These are phyloP conservation scores for Pandemis heparana DNA, from an alignment of 2,888 invertebrate genomes.

Conservation along the genomic window DNA sequence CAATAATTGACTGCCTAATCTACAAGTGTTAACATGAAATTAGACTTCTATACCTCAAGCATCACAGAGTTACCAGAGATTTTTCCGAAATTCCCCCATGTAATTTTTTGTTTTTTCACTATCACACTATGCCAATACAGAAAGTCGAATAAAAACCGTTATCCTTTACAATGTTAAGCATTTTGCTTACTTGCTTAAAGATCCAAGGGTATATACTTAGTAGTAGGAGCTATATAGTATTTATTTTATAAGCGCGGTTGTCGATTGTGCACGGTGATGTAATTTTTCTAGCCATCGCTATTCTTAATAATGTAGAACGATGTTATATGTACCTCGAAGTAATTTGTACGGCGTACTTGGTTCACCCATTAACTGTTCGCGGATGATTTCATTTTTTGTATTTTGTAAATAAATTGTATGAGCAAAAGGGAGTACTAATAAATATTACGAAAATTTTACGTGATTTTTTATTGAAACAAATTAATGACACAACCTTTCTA, in stretches of 20 bases:
- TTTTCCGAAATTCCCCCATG: too few species aligned
- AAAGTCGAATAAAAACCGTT: too few species aligned
- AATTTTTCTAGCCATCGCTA: conserved; percentile 6
- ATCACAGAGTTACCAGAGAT: too few species aligned
- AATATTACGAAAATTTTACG: conserved; percentile 68
- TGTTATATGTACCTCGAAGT: conserved; percentile 70
- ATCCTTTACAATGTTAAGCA: too few species aligned
- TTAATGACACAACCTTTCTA: background rate
- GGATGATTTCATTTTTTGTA: conserved; percentile 63
- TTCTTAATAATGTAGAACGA: conserved; percentile 60
- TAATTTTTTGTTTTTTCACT: too few species aligned
- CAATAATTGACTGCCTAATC: too few species aligned
- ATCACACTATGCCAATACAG: too few species aligned
- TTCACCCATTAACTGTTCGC: conserved; percentile 34
- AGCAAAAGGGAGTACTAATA: conserved; percentile 75
- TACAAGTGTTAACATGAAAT: too few species aligned
- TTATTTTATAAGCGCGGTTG: background rate
- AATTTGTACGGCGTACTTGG: conserved; percentile 57
- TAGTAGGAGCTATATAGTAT: too few species aligned
- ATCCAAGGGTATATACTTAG: too few species aligned
- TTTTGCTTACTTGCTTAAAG: too few species aligned
- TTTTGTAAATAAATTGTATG: conserved; percentile 82
- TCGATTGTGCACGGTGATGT: background rate
- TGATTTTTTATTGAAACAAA: conserved; percentile 25
- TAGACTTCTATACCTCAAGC: too few species aligned